Conservation (phyloP, 2,113 vertebrate genomes). For the Oplegnathus fasciatus region DNA sequence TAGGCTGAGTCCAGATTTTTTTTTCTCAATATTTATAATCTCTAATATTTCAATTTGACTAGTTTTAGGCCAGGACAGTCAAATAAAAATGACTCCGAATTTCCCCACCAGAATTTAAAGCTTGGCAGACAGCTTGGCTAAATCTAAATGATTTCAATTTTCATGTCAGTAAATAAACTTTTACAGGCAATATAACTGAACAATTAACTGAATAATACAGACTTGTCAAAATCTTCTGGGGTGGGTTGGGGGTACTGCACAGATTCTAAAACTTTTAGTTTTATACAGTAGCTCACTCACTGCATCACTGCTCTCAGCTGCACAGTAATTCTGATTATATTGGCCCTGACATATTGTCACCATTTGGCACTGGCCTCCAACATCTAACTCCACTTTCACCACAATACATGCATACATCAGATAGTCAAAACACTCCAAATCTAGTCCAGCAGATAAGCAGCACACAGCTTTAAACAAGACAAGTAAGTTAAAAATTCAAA, state of each 20-base stretch:
- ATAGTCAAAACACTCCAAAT: background rate
- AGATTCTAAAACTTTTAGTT: background rate
- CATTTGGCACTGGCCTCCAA: background rate
- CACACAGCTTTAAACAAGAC: background rate
- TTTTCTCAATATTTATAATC: background rate
- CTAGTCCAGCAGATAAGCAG: background rate
- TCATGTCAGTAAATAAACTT: background rate
- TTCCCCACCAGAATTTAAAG: background rate
- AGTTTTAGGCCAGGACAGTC: background rate
- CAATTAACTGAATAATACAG: too few species aligned
- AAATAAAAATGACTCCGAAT: background rate
- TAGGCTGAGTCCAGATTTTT: background rate
- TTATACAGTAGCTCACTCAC: background rate
- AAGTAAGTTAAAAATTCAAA: background rate
- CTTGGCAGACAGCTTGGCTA: background rate
- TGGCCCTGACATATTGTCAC: background rate
- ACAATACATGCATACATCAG: background rate
- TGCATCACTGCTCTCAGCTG: background rate
- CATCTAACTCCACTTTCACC: background rate
- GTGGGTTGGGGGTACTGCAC: background rate
- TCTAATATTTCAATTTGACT: background rate
- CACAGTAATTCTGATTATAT: constrained; percentile 3
- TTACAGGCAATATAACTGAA: background rate
- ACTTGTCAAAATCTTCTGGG: background rate
- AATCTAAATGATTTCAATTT: background rate